phyloP scores from a whole-genome alignment of 2,797 vertebrate genomes.

The Graptemys geographica region DNA sequence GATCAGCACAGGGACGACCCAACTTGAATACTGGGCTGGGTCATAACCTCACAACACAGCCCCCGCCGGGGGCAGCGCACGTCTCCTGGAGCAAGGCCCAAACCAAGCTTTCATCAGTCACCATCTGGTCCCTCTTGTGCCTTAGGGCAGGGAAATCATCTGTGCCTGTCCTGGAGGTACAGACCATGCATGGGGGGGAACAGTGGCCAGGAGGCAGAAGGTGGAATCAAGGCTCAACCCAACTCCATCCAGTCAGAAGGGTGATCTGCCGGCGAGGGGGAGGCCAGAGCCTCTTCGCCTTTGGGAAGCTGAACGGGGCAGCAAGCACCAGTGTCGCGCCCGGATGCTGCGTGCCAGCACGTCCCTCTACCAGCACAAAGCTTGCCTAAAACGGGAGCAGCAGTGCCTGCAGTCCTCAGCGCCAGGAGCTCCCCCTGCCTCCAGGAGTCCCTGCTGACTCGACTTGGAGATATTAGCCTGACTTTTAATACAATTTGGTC shows the following conservation, averaged over 20 bases:
- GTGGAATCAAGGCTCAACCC: neutral
- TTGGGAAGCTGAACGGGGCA: neutral
- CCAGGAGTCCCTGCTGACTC: neutral
- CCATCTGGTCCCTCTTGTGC: neutral
- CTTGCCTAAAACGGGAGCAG: neutral
- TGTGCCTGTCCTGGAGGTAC: neutral
- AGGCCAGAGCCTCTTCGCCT: neutral
- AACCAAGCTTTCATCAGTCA: neutral
- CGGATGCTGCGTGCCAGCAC: neutral
- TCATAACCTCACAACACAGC: too few relatives aligned
- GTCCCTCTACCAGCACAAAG: neutral
- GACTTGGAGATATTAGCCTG: neutral
- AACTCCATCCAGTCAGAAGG: too few relatives aligned
- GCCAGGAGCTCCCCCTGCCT: neutral
- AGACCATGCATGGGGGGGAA: too few relatives aligned
- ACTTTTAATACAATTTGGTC: constrained; percentile 13
- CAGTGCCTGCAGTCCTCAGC: neutral
- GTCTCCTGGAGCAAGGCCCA: neutral
- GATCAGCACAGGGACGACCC: too few relatives aligned
- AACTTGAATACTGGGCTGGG: too few relatives aligned
- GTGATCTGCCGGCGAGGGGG: neutral
- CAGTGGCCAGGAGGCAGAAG: neutral
- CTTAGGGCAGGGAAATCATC: neutral
- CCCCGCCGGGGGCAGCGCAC: too few relatives aligned
- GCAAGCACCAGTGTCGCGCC: neutral